Evolutionary conservation across 2,113 vertebrate genomes (phyloP), one percentile per base, ranked within the genome.

Genomic region (Mionectes macconnelli): DNA sequence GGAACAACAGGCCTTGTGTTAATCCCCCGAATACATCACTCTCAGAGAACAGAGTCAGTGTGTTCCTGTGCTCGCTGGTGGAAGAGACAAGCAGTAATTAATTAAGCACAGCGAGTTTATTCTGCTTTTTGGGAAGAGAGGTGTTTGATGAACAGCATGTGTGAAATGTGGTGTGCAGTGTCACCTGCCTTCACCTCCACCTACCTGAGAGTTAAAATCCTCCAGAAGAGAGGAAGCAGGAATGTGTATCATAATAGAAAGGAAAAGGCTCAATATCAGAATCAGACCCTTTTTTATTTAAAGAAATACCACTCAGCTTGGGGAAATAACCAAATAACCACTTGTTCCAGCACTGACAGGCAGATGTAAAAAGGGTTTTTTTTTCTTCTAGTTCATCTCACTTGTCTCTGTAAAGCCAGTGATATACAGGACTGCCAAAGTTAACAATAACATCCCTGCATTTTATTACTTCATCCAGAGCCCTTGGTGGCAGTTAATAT

Each of bases 401-500:
- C 85, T 84, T 83, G 35, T 93, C 33, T 84, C 62, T 84, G 30
- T 79, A 84, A 86, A 91, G 67, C 5, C 5, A 24, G 15, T 87
- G 82, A 84, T 95, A 5, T 19, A 87, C 89, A 44, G 64, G 78
- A 86, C 33, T 73, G 87, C 59, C 90, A 86, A 84, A 95, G 91
- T 90, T 94, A 96, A 84, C 97, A 90, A 3, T 50, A 70, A 84
- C n/a, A 44, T 92, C 83, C 80, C 91, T 87, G 95, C 70, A 37
- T 93, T 97, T 95, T 94, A 93, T 94, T 93, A 50, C 88, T 97
- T 74, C 80, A 59, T 78, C 77, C 74, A 39, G 93, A 96, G 69
- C 94, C 94, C 94, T 96, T 68, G 94, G 95, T 97, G 90, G 96
- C 92, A 87, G 84, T 97, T 97, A 96, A 95, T 96, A 95, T 57